Conservation (phyloP, 2,113 vertebrate species). For the Ovis canadensis region DNA sequence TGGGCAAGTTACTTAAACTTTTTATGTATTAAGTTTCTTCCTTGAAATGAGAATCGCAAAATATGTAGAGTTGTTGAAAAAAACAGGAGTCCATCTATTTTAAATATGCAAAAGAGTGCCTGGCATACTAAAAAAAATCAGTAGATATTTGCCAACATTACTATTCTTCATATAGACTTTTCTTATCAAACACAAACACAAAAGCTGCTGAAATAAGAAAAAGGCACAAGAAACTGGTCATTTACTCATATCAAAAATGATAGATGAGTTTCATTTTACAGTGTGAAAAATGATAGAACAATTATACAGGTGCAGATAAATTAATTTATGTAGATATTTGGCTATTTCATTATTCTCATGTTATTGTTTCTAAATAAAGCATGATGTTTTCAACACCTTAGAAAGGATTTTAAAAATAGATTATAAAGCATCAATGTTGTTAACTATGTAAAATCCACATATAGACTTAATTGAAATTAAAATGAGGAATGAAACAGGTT, state of each 20-base stretch:
- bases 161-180: background rate
- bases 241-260: background rate
- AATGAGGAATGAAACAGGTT: background rate
- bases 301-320: constrained; percentile 4
- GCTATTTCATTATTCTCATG: constrained; percentile 16
- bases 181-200: constrained; percentile 3
- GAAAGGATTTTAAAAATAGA: constrained; percentile 16
- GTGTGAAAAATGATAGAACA: constrained; percentile 21
- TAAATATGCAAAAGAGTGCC: background rate
- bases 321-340: constrained; percentile 28
- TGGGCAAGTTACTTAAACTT: background rate
- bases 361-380: constrained; percentile 25
- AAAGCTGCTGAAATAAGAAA: constrained; percentile 5
- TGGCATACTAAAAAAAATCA: background rate
- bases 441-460: background rate
- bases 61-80: background rate
- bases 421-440: background rate
- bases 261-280: background rate
- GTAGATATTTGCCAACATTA: background rate
- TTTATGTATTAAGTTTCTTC: background rate
- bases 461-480: background rate
- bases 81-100: background rate
- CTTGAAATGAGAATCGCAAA: background rate
- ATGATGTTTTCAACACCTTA: constrained; percentile 15
- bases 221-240: background rate